phyloP scores from a whole-genome alignment of 2,888 invertebrate genomes.

The Agapetus fuscipes region DNA sequence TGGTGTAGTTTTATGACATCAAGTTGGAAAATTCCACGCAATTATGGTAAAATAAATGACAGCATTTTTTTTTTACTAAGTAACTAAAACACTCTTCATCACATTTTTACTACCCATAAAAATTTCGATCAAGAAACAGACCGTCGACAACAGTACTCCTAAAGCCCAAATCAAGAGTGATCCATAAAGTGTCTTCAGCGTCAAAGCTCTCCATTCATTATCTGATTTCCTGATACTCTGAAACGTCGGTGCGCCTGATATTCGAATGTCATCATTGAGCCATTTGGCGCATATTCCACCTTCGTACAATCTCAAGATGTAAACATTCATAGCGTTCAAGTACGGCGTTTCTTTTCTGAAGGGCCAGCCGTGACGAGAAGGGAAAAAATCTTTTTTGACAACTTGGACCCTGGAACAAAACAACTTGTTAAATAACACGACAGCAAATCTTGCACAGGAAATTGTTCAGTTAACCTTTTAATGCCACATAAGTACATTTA shows the following conservation, averaged over 20 bases:
- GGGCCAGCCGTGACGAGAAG: constrained; percentile 17
- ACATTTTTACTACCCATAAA: neutral
- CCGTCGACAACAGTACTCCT: constrained; percentile 8
- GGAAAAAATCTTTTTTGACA: constrained; percentile 11
- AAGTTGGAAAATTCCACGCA: too few relatives aligned
- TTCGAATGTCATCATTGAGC: neutral
- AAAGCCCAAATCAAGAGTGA: constrained; percentile 11
- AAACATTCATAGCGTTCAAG: constrained; percentile 8
- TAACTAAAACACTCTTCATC: too few relatives aligned
- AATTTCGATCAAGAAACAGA: constrained; percentile 6
- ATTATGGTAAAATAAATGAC: too few relatives aligned
- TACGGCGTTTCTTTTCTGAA: constrained; percentile 15
- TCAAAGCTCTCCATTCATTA: neutral
- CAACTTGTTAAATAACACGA: too few relatives aligned
- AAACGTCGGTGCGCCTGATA: constrained; percentile 1
- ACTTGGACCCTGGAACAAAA: too few relatives aligned
- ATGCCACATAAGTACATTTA: neutral
- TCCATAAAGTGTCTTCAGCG: constrained; percentile 3
- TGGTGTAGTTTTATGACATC: too few relatives aligned
- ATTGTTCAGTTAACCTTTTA: neutral
- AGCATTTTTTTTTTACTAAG: too few relatives aligned
- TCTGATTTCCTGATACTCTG: constrained; percentile 2
- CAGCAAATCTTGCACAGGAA: too few relatives aligned
- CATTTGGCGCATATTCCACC: constrained; percentile 7
- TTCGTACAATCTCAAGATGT: constrained; percentile 9